Percentiles rank a stretch among this genome's conserved stretches.
phyloP scores from a whole-genome alignment of 2,113 vertebrate genomes.

The Cyanistes caeruleus region DNA sequence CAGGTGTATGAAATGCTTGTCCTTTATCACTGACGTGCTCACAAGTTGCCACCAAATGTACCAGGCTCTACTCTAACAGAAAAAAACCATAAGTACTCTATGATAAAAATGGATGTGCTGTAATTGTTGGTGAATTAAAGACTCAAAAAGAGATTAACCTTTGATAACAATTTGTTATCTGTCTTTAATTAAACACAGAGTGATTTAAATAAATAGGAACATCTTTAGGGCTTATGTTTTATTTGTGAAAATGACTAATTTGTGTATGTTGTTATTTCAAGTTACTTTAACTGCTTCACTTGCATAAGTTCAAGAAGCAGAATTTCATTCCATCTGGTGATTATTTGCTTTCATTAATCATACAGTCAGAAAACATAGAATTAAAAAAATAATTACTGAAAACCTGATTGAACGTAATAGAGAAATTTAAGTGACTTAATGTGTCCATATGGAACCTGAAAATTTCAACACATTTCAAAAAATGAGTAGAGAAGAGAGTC shows the following conservation, averaged over 20 bases:
- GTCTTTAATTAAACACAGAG: not conserved
- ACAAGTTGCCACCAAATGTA: not conserved
- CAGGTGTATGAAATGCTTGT: not conserved
- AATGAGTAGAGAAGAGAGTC: not conserved
- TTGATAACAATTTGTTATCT: not conserved
- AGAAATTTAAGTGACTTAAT: not conserved
- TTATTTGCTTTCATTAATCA: constrained; percentile 38
- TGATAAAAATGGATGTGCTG: not conserved
- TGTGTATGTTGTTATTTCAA: not conserved
- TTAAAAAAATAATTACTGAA: not conserved
- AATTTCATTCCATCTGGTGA: constrained; percentile 25
- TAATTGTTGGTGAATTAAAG: not conserved
- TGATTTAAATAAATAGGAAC: not conserved
- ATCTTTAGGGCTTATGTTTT: not conserved
- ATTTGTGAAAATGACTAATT: not conserved
- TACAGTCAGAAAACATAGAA: not conserved
- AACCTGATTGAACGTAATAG: not conserved
- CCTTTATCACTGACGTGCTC: not conserved
- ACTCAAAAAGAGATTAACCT: not conserved
- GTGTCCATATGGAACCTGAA: not conserved
- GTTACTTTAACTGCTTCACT: not conserved
- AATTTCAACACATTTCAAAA: not conserved
- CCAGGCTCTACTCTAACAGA: not conserved
- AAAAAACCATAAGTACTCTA: not conserved
- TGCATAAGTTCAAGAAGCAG: not conserved